phyloP scores from a whole-genome alignment of 1,140 invertebrate genomes.

The Bombyx mori region DNA sequence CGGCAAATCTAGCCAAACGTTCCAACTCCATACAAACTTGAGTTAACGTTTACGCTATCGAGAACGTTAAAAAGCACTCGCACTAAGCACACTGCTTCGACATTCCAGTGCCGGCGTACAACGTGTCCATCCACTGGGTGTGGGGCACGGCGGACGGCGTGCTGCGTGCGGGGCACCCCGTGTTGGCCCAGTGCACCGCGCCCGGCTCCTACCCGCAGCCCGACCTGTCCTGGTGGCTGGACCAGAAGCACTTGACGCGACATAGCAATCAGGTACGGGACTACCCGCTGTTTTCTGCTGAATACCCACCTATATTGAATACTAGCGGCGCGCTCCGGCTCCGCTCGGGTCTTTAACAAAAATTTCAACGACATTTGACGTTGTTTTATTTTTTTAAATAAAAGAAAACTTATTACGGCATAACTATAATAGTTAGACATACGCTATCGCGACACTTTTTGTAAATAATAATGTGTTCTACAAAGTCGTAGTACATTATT shows the following conservation, averaged over 20 bases:
- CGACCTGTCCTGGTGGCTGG: constrained; percentile 86
- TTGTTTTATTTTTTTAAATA: no score
- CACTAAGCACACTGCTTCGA: background rate
- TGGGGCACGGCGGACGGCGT: constrained; percentile 74
- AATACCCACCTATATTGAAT: background rate
- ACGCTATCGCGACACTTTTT: no score
- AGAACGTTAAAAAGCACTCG: no score
- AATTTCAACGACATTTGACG: no score
- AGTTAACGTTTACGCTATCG: no score
- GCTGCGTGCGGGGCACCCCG: constrained; percentile 81
- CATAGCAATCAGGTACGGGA: constrained; percentile 53
- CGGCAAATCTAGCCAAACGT: no score
- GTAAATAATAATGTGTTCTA: no score
- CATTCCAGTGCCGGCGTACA: constrained; percentile 80
- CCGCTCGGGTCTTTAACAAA: no score
- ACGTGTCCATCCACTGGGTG: constrained; percentile 78
- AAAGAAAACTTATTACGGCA: no score
- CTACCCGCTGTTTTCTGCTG: background rate
- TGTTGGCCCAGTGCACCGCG: constrained; percentile 83
- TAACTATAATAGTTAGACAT: no score
- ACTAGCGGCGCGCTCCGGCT: background rate
- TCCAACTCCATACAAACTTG: no score
- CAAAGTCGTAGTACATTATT: no score
- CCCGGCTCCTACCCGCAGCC: constrained; percentile 85
- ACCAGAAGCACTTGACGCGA: constrained; percentile 62